A percentile compares a stretch with the other conserved stretches of the same genome.
phyloP scores from a whole-genome alignment of 2,888 invertebrate species.

The Troides helena region DNA sequence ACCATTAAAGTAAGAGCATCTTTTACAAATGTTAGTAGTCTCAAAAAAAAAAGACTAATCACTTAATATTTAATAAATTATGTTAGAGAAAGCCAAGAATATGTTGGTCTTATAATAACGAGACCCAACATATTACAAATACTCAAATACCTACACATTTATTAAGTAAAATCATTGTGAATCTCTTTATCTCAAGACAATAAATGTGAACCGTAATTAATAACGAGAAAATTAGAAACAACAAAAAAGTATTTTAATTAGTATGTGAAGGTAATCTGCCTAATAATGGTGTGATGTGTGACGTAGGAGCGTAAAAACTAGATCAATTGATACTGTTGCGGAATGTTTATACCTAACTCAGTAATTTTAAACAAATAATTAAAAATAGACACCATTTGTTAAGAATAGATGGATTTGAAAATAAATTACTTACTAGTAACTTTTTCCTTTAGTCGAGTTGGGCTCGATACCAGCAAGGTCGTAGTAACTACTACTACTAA shows the following conservation, averaged over 20 bases:
- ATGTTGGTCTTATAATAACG: too few species aligned
- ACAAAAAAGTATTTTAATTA: conserved; percentile 6
- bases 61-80: too few species aligned
- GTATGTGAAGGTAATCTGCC: conserved; percentile 24
- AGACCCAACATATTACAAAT: too few species aligned
- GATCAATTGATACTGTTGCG: neutral
- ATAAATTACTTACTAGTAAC: conserved; percentile 53
- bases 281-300: conserved; percentile 27
- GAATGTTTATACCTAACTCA: neutral
- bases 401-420: conserved; percentile 1
- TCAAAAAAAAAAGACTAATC: too few species aligned
- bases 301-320: conserved; percentile 19
- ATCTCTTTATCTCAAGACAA: too few species aligned
- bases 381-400: neutral
- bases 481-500: conserved; percentile 77
- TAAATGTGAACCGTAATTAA: neutral
- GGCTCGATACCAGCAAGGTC: conserved; percentile 60
- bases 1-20: too few species aligned
- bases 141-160: too few species aligned
- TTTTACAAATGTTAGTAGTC: too few species aligned
- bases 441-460: conserved; percentile 53
- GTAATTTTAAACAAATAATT: neutral
- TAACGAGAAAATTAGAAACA: neutral
- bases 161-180: too few species aligned
- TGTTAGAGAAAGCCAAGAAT: too few species aligned